phyloP scores from a whole-genome alignment of 1,140 invertebrate genomes.

The Polypedilum pembai region DNA sequence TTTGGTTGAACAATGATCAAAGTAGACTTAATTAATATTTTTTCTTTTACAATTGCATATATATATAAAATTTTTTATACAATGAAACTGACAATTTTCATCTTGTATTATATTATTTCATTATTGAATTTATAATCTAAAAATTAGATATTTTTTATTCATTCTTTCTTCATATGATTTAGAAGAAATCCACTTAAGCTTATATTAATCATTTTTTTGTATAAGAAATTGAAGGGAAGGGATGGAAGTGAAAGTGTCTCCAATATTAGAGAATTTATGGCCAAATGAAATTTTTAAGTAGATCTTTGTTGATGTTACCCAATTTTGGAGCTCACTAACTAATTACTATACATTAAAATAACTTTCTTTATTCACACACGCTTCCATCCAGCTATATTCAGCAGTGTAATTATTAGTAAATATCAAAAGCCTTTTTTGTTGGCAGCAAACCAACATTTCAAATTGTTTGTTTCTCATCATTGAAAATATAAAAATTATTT shows the following conservation, averaged over 20 bases:
- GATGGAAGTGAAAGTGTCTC: too few species aligned
- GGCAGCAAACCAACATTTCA: conserved; percentile 1
- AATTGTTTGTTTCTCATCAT: background rate
- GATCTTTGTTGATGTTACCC: too few species aligned
- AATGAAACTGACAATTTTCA: background rate
- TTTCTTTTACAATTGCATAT: background rate
- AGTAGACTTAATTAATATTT: background rate
- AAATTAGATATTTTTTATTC: conserved; percentile 4
- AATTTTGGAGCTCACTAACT: background rate
- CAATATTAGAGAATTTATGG: too few species aligned
- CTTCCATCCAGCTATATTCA: background rate
- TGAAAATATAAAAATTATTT: background rate
- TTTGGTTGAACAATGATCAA: conserved; percentile 9
- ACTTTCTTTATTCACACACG: background rate
- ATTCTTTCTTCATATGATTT: background rate
- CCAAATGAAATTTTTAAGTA: too few species aligned
- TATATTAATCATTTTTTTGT: too few species aligned
- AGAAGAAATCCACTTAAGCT: background rate
- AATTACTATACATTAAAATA: too few species aligned
- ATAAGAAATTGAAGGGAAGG: too few species aligned
- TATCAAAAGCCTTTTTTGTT: background rate
- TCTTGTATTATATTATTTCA: background rate
- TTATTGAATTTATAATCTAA: background rate
- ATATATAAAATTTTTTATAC: background rate
- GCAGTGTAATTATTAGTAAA: background rate